These are phyloP conservation scores for Eucidaris tribuloides DNA, from an alignment of 35 echinoderm and acorn worm genomes.

Conservation along the genomic window DNA sequence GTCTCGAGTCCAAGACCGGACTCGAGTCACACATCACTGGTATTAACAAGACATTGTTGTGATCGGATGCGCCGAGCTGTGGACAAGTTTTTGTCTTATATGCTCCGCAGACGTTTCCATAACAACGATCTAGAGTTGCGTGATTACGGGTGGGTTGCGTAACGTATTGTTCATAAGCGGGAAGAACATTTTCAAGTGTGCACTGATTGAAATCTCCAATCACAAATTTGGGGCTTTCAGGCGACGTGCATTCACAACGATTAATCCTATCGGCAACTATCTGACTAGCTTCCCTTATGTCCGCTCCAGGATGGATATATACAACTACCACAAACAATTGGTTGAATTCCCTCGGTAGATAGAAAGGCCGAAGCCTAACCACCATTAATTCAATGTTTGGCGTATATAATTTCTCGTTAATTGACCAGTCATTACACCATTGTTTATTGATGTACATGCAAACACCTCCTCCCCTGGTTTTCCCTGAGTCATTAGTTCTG, in stretches of 20 bases:
- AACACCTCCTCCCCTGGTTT: conserved; percentile 13
- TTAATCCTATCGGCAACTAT: not conserved
- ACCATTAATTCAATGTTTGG: not conserved
- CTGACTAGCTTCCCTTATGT: not conserved
- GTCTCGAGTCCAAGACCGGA: too few species aligned
- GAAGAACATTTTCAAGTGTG: conserved; percentile 3
- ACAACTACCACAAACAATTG: conserved; percentile 28
- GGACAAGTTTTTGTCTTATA: conserved; percentile 22
- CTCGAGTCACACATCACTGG: too few species aligned
- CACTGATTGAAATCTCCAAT: conserved; percentile 38
- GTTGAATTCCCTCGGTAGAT: conserved; percentile 38
- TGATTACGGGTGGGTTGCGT: not conserved
- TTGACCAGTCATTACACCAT: conserved; percentile 1
- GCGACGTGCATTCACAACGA: conserved; percentile 5
- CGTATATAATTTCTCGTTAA: not conserved
- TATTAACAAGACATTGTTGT: not conserved
- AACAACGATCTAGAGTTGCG: conserved; percentile 14
- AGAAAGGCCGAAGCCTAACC: conserved; percentile 3
- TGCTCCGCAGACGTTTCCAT: conserved; percentile 5
- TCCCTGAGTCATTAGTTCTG: conserved; percentile 17
- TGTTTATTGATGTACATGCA: conserved; percentile 38
- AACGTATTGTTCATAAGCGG: conserved; percentile 32
- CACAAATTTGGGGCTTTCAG: conserved; percentile 30
- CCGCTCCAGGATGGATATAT: conserved; percentile 38
- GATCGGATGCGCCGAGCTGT: not conserved